A percentile compares a stretch with the other conserved stretches of the same genome.
phyloP scores from a whole-genome alignment of 92 coral and sea anemone genomes.

The Chrysogorgia sp. region DNA sequence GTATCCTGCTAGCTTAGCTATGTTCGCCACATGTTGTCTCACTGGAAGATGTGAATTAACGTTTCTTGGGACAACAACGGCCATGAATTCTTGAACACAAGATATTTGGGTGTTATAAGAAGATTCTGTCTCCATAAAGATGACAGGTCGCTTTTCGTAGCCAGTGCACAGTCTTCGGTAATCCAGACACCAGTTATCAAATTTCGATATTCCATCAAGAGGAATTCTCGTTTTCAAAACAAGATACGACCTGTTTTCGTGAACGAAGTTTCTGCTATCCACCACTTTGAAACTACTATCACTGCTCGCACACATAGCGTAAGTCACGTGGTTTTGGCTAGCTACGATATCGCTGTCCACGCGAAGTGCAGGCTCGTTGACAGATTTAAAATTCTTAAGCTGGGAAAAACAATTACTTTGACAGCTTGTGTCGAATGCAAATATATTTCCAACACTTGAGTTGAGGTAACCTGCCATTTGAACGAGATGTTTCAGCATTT shows the following conservation, averaged over 20 bases:
- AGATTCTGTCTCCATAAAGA: background rate
- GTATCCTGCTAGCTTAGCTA: constrained; percentile 56
- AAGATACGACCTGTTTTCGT: constrained; percentile 42
- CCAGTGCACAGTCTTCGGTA: constrained; percentile 57
- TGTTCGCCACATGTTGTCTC: background rate
- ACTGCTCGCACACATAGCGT: constrained; percentile 58
- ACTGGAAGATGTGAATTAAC: background rate
- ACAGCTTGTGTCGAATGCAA: constrained; percentile 42
- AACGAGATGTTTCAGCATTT: constrained; percentile 35
- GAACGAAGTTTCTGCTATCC: constrained; percentile 37
- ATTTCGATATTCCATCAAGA: constrained; percentile 31
- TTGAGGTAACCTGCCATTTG: constrained; percentile 32
- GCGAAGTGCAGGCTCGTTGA: constrained; percentile 15
- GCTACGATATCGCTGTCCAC: constrained; percentile 25
- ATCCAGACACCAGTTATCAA: constrained; percentile 66
- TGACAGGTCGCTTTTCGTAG: constrained; percentile 49
- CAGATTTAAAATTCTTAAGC: constrained; percentile 30
- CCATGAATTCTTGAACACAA: constrained; percentile 3
- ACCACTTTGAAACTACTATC: constrained; percentile 61
- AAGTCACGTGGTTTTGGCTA: constrained; percentile 40
- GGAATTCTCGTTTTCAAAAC: constrained; percentile 56
- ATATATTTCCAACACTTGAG: background rate
- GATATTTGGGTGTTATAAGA: background rate
- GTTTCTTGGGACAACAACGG: constrained; percentile 3
- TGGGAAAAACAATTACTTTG: constrained; percentile 37